phyloP scores from a whole-genome alignment of 2,797 vertebrate species.

The Melanotaenia trifasciata region DNA sequence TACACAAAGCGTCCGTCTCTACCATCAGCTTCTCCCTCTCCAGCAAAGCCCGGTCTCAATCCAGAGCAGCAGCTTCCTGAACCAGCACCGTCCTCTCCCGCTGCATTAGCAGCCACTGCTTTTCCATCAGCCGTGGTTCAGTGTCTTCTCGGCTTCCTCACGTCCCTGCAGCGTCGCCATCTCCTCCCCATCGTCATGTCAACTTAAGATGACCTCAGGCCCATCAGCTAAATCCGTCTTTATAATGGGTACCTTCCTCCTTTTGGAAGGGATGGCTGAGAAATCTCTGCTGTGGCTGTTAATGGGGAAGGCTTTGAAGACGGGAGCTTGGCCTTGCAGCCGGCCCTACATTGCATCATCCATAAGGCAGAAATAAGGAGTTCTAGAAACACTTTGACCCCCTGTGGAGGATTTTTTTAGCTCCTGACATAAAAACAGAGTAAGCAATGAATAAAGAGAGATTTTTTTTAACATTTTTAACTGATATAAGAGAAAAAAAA shows the following conservation, averaged over 20 bases:
- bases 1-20: slow-evolving; percentile 64
- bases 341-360: slow-evolving; percentile 76
- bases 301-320: slow-evolving; percentile 35
- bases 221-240: not conserved
- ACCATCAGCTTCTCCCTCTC: slow-evolving; percentile 71
- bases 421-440: slow-evolving; percentile 56
- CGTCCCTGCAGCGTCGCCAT: slow-evolving; percentile 3
- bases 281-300: slow-evolving; percentile 45
- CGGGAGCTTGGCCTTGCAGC: slow-evolving; percentile 56
- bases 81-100: slow-evolving; percentile 71
- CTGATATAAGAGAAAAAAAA: not conserved
- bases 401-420: slow-evolving; percentile 75
- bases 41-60: slow-evolving; percentile 71
- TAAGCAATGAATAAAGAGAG: not conserved
- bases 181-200: slow-evolving; percentile 34
- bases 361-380: slow-evolving; percentile 72
- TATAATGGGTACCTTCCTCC: slow-evolving; percentile 34
- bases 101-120: slow-evolving; percentile 43
- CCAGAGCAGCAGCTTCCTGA: slow-evolving; percentile 69
- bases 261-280: slow-evolving; percentile 58
- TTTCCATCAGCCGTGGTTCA: slow-evolving; percentile 35
- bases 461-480: not conserved
- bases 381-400: slow-evolving; percentile 65
- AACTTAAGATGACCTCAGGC: slow-evolving; percentile 62
- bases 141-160: slow-evolving; percentile 48